Evolutionary conservation across 2,888 invertebrate genomes (phyloP).

Genomic region (Ochropleura plecta): DNA sequence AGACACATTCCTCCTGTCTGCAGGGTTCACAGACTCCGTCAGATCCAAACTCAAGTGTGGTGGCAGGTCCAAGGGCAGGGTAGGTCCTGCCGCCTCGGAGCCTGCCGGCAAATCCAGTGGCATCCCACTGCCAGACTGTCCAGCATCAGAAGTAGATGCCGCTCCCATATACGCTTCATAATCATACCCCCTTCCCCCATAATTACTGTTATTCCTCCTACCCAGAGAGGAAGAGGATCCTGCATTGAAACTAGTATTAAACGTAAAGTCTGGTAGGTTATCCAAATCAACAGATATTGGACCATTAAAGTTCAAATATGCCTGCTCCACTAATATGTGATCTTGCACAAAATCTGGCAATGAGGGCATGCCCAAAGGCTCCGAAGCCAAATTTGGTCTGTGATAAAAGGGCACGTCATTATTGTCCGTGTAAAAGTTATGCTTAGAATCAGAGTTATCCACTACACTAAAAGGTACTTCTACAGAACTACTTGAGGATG

Average conservation of each 20-base stretch:
- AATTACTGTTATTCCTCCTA: constrained; percentile 80
- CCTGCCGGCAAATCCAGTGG: constrained; percentile 84
- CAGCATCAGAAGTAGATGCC: constrained; percentile 78
- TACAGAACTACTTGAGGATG: constrained; percentile 86
- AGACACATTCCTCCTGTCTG: constrained; percentile 85
- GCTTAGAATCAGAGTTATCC: constrained; percentile 88
- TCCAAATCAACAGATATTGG: constrained; percentile 91
- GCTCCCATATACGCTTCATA: constrained; percentile 83
- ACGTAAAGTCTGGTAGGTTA: constrained; percentile 93
- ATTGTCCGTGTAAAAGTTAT: constrained; percentile 86
- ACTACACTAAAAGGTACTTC: constrained; percentile 88
- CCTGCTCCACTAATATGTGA: constrained; percentile 95
- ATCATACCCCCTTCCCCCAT: constrained; percentile 80
- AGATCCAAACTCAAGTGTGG: constrained; percentile 86
- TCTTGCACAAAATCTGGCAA: constrained; percentile 97
- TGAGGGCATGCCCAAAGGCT: constrained; percentile 91
- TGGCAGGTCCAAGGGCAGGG: constrained; percentile 80
- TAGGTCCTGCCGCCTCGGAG: constrained; percentile 80
- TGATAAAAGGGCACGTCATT: constrained; percentile 84
- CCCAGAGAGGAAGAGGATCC: constrained; percentile 83
- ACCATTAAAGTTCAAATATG: constrained; percentile 91
- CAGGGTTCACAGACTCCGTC: constrained; percentile 87
- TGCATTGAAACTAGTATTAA: constrained; percentile 88
- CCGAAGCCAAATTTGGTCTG: constrained; percentile 85
- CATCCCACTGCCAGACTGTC: constrained; percentile 75